phyloP scores from a whole-genome alignment of 2,113 vertebrate species.

The Telmatochromis sp. region DNA sequence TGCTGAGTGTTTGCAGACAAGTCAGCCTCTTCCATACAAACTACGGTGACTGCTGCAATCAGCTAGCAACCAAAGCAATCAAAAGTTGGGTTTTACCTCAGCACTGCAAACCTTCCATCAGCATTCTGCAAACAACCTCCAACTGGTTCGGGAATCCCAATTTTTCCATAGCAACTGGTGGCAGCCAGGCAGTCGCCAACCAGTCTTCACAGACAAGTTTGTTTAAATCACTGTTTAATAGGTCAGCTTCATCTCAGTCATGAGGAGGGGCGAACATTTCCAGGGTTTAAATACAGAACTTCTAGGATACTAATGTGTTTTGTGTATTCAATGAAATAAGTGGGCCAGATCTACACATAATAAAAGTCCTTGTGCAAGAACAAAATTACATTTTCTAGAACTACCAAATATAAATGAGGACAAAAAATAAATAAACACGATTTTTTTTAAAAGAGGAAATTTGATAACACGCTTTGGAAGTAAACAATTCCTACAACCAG shows the following conservation, averaged over 20 bases:
- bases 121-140: not conserved
- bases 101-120: not conserved
- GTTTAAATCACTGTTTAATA: not conserved
- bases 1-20: not conserved
- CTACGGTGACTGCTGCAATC: fast-evolving
- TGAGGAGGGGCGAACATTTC: not conserved
- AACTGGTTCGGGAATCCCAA: fast-evolving
- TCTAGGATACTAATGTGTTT: not conserved
- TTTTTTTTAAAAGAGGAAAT: not conserved
- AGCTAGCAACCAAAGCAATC: not conserved
- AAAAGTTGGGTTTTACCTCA: not conserved
- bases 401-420: not conserved
- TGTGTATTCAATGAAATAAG: not conserved
- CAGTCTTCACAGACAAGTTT: not conserved
- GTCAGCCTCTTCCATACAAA: not conserved
- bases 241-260: not conserved
- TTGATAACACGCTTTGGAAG: fast-evolving
- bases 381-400: not conserved
- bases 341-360: not conserved
- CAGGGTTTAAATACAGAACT: not conserved
- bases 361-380: not conserved
- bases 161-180: not conserved
- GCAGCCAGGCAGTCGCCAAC: not conserved
- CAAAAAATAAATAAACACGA: not conserved
- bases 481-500: not conserved